A percentile compares a stretch with the other conserved stretches of the same genome.
These are phyloP conservation scores for Hypena proboscidalis DNA, from an alignment of 2,888 invertebrate species.

Conservation along the genomic window DNA sequence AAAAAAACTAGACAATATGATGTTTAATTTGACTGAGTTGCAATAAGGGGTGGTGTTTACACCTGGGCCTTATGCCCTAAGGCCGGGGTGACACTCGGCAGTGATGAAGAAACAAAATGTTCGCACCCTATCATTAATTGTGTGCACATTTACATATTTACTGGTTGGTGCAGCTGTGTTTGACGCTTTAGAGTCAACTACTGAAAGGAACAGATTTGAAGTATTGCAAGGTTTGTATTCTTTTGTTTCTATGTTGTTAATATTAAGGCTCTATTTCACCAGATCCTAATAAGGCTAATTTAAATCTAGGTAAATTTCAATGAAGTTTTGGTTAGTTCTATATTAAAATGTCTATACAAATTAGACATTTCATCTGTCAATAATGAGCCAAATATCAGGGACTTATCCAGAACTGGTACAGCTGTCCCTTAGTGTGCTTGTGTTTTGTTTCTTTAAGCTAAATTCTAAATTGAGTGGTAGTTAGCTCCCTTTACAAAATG, in stretches of 20 bases:
- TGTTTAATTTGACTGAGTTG: conserved; percentile 55
- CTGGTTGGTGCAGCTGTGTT: conserved; percentile 99
- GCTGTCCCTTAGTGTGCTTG: too few relatives aligned
- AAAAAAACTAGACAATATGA: conserved; percentile 53
- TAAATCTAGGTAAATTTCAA: too few relatives aligned
- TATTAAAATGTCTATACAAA: too few relatives aligned
- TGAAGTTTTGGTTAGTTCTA: too few relatives aligned
- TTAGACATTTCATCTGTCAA: too few relatives aligned
- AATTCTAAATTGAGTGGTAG: too few relatives aligned
- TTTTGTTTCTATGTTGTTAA: background rate
- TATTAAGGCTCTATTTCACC: background rate
- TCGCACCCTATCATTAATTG: conserved; percentile 99
- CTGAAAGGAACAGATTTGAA: conserved; percentile 95
- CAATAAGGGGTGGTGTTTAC: conserved; percentile 48
- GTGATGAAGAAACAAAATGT: conserved; percentile 99
- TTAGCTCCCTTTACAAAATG: too few relatives aligned
- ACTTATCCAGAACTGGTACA: too few relatives aligned
- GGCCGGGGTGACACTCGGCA: conserved; percentile 74
- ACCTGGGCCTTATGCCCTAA: conserved; percentile 68
- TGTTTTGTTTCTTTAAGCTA: too few relatives aligned
- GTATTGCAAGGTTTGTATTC: conserved; percentile 91
- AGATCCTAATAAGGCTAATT: too few relatives aligned
- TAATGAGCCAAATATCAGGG: too few relatives aligned
- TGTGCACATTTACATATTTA: conserved; percentile 99
- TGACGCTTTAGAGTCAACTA: conserved; percentile 98